Base-by-base conservation (phyloP, 2,113 vertebrate species). In the Perca fluviatilis region DNA sequence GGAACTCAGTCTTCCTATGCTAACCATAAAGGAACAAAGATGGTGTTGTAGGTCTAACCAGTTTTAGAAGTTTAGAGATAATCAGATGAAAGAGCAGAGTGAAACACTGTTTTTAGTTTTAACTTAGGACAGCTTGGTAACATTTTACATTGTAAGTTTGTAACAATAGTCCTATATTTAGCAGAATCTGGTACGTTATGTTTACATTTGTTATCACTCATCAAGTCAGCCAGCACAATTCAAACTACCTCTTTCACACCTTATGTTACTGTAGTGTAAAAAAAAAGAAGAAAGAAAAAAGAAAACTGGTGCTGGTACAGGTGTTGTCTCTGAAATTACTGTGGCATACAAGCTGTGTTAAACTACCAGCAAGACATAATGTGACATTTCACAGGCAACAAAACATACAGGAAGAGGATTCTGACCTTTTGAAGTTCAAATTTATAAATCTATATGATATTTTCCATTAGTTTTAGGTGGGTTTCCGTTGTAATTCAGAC, bases 341-440 rank as follows among this genome's bases (percentile, higher is more conserved):
- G 69, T 67, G 58, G 23, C 63, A 30, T 23, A 79, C 57, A 56
- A 49, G 74, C 61, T 56, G 58, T 81, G 81, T 60, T 79, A 36
- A 86, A 85, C 79, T 47, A 85, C 68, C 70, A 77, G 74, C 60
- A 47, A 79, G 71, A 89, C 79, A 86, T 87, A 85, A 89, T 88
- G 76, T 90, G 91, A 86, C 93, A 93, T 94, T 94, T 93, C 76
- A 80, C 88, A 80, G 60, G 68, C 64, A 87, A 69, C 75, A 79
- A 77, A 87, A 87, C 82, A 79, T 78, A 68, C 82, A 84, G 84
- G 69, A 81, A 82, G 67, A 81, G 19, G 57, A 89, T 62, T 89
- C 70, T 93, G 85, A 94, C 92, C 92, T 94, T 93, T 94, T 49
- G 60, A 80, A 71, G 58, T 65, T 88, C 65, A 67, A 63, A 91